Evolutionary conservation across 2,888 invertebrate genomes (phyloP), one percentile per base, ranked within the genome.

Genomic region (Drosophila helvetica): DNA sequence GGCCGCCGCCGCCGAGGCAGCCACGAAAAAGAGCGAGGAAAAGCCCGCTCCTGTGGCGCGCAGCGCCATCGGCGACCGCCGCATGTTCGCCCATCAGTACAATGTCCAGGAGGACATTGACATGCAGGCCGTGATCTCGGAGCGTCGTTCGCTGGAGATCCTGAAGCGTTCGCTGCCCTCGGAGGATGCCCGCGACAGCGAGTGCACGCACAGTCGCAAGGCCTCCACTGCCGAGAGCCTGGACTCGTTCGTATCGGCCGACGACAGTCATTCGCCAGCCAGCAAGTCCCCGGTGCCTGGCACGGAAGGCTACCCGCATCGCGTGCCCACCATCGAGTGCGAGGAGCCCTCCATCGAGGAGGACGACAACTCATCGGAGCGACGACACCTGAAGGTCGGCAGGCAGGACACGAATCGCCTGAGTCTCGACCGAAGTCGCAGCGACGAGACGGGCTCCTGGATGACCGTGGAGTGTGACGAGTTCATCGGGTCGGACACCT

Each of bases 381-480:
- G 92, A 89, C 91, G 86, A 1, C 90, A 91, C 66, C 82, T 91
- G 1, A 91, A 90, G 73, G 90, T 91, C 3, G 88, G 90, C 1
- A 85, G 89, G 9, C 80, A 89, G 12, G 90, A 91, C 67, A 77
- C 85, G 0, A 90, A 91, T 74, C 90, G 91, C 1, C 80, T 92
- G 2, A 92, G 91, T 55, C 80, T 91, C 55, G 92, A 92, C 74
- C 93, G 94, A 3, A 94, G 94, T 68, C 93, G 93, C 80, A 95
- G 95, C 77, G 95, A 95, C 89, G 95, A 95, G 85, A 95, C 95
- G 0, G 94, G 93, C 1, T 95, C 95, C 1, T 95, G 94, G 94
- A 93, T 94, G 77, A 94, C 95, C 0, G 93, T 94, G 3, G 95
- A 95, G 80, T 94, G 94, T 86, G 95, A 95, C 74, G 95, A 95